A percentile compares a stretch with the other conserved stretches of the same genome.
Conservation (phyloP, 2,113 vertebrate species). For the Bufo gargarizans region DNA sequence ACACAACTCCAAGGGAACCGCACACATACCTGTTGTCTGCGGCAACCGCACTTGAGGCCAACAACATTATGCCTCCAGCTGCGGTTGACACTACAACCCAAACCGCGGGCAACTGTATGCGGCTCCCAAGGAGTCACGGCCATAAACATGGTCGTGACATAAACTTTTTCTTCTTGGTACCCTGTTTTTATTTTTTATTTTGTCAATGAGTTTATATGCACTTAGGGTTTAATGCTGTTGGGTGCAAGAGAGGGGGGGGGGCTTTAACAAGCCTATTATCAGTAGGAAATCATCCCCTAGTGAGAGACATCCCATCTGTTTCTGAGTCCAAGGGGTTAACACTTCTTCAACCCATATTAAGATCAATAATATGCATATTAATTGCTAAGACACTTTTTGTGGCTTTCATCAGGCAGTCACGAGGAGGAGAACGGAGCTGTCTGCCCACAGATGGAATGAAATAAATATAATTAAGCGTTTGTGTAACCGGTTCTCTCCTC, state of each 20-base stretch:
- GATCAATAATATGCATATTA: slow-evolving; percentile 45
- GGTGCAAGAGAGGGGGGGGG: background rate
- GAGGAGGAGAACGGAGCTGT: slow-evolving; percentile 46
- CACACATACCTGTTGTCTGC: too few relatives aligned
- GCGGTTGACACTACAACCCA: too few relatives aligned
- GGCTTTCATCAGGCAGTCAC: slow-evolving; percentile 52
- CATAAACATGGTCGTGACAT: too few relatives aligned
- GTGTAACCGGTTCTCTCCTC: slow-evolving; percentile 41
- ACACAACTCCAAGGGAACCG: too few relatives aligned
- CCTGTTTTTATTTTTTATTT: too few relatives aligned
- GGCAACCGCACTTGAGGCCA: too few relatives aligned
- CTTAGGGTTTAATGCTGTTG: too few relatives aligned
- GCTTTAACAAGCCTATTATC: background rate
- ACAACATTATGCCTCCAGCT: too few relatives aligned
- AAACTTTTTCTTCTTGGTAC: too few relatives aligned
- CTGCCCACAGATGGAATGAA: slow-evolving; percentile 57
- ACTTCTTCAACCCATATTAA: slow-evolving; percentile 13
- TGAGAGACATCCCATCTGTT: background rate
- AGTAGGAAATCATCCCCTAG: background rate
- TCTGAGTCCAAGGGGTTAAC: slow-evolving; percentile 32
- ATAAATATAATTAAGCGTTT: slow-evolving; percentile 55
- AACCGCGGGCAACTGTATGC: too few relatives aligned
- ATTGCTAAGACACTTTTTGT: slow-evolving; percentile 45
- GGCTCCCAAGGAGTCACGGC: too few relatives aligned
- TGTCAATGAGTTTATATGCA: background rate